Percentiles rank a stretch among this genome's conserved stretches.
These are phyloP conservation scores for Cotesia vestalis DNA, from an alignment of 1,140 invertebrate genomes.

Conservation along the genomic window DNA sequence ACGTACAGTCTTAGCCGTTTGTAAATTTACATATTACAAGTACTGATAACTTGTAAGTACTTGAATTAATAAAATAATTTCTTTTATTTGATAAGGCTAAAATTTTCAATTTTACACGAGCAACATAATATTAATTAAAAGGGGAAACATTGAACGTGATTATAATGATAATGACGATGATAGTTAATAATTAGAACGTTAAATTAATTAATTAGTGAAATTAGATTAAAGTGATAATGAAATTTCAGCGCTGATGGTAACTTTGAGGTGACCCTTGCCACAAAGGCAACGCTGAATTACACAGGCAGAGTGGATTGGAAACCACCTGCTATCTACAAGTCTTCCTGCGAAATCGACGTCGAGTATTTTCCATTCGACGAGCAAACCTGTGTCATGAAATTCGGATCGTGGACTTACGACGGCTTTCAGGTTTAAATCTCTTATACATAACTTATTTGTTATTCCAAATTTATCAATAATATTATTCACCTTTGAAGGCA, in stretches of 20 bases:
- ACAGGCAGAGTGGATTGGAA: constrained; percentile 93
- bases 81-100: too few relatives aligned
- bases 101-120: too few relatives aligned
- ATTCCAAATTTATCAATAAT: too few relatives aligned
- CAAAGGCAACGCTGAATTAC: constrained; percentile 92
- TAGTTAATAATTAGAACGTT: constrained; percentile 34
- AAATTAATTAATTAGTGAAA: constrained; percentile 48
- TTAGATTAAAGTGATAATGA: constrained; percentile 6
- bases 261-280: constrained; percentile 95
- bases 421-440: constrained; percentile 72
- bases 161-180: neutral
- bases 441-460: constrained; percentile 7
- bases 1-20: too few relatives aligned
- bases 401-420: constrained; percentile 83
- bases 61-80: too few relatives aligned
- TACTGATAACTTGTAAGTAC: too few relatives aligned
- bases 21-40: too few relatives aligned
- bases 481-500: too few relatives aligned
- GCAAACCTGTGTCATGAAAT: constrained; percentile 90
- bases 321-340: constrained; percentile 95
- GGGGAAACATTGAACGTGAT: neutral
- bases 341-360: constrained; percentile 93
- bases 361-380: constrained; percentile 96
- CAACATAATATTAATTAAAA: neutral
- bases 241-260: constrained; percentile 88